These are phyloP conservation scores for Argyresthia albistria DNA, from an alignment of 2,888 invertebrate genomes.

Conservation along the genomic window DNA sequence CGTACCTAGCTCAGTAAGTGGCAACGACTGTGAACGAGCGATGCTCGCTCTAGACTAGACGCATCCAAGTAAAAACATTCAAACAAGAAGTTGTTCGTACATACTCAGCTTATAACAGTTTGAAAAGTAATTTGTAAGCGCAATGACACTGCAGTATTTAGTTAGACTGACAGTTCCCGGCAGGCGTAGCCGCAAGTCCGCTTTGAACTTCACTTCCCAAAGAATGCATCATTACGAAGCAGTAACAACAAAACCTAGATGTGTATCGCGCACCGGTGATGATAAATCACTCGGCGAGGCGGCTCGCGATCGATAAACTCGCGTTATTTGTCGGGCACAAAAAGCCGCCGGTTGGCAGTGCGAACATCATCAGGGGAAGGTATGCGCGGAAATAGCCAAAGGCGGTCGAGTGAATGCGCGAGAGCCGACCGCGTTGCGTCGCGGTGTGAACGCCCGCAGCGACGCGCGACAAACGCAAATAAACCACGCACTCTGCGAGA, in stretches of 20 bases:
- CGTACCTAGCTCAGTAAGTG: too few relatives aligned
- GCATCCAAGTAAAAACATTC: too few relatives aligned
- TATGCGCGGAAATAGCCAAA: conserved; percentile 23
- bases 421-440: conserved; percentile 5
- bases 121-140: neutral
- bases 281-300: conserved; percentile 24
- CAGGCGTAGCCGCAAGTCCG: neutral
- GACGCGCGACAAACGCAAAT: conserved; percentile 62
- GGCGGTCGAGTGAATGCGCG: conserved; percentile 4
- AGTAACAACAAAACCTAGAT: neutral
- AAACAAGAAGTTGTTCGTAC: too few relatives aligned
- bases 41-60: too few relatives aligned
- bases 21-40: too few relatives aligned
- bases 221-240: conserved; percentile 1
- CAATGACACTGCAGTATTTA: neutral
- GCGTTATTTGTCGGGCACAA: conserved; percentile 16
- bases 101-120: neutral
- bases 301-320: conserved; percentile 19
- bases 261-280: conserved; percentile 17
- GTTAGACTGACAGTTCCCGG: neutral
- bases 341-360: conserved; percentile 4
- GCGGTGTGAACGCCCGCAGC: conserved; percentile 55
- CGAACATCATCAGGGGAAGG: neutral
- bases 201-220: conserved; percentile 1
- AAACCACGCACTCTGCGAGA: conserved; percentile 18